Percentiles rank a stretch among this genome's conserved stretches.
Evolutionary conservation across 2,113 vertebrate genomes (phyloP).

Genomic region (Chiloscyllium plagiosum): DNA sequence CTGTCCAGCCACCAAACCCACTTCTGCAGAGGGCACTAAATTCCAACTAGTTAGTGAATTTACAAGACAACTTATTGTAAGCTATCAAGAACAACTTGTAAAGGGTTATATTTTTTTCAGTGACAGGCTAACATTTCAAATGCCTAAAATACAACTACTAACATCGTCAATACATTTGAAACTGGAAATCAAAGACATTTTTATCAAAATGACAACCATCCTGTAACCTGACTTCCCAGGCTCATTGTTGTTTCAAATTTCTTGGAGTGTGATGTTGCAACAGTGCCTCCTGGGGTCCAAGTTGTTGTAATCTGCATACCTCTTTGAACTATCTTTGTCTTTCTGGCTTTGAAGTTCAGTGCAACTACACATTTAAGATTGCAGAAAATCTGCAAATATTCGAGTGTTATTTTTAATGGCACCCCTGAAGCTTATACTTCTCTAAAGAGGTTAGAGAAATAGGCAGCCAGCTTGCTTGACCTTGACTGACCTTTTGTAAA

Average conservation of each 20-base stretch:
- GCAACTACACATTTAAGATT: neutral
- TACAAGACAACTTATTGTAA: neutral
- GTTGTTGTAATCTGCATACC: neutral
- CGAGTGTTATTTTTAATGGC: neutral
- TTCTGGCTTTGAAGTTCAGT: neutral
- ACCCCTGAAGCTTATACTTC: neutral
- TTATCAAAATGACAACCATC: neutral
- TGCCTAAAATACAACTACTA: neutral
- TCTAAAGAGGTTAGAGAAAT: neutral
- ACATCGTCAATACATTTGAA: neutral
- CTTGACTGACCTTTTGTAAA: neutral
- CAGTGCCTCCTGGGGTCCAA: neutral
- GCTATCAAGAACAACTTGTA: no score
- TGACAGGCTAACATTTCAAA: neutral
- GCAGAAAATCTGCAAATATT: neutral
- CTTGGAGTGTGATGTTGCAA: neutral
- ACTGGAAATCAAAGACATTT: neutral
- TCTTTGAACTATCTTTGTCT: neutral
- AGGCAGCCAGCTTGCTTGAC: neutral
- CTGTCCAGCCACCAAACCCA: no score
- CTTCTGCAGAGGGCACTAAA: no score
- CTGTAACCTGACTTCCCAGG: neutral
- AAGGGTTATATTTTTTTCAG: no score
- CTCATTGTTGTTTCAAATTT: neutral
- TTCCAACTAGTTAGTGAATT: neutral